A percentile compares a stretch with the other conserved stretches of the same genome.
Evolutionary conservation across 2,888 invertebrate genomes (phyloP).

Genomic region (Xestia xanthographa): DNA sequence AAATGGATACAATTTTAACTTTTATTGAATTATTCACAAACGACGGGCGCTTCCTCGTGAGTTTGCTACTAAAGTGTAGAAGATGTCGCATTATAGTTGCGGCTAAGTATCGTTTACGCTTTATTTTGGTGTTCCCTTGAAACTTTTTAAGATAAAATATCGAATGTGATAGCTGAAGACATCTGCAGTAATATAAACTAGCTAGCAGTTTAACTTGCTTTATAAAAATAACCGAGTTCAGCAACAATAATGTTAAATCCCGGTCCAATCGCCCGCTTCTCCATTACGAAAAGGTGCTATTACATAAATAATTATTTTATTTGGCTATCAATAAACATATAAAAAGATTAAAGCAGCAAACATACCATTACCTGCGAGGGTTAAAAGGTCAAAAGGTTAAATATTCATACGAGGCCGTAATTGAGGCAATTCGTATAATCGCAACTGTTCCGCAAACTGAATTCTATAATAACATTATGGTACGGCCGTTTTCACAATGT

Average conservation of each 20-base stretch:
- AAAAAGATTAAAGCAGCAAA: slow-evolving; percentile 57
- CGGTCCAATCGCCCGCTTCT: neutral
- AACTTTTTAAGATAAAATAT: neutral
- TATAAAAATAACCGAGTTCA: neutral
- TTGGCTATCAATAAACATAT: slow-evolving; percentile 60
- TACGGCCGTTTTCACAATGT: slow-evolving; percentile 52
- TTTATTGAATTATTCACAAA: slow-evolving; percentile 77
- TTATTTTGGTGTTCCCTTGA: slow-evolving; percentile 2
- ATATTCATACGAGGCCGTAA: slow-evolving; percentile 72
- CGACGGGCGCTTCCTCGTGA: slow-evolving; percentile 31
- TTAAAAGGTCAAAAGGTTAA: slow-evolving; percentile 68
- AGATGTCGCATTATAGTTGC: slow-evolving; percentile 39
- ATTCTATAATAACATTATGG: slow-evolving; percentile 65
- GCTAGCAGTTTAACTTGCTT: too few species aligned
- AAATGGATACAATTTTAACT: slow-evolving; percentile 76
- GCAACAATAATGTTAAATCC: slow-evolving; percentile 2
- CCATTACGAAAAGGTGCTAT: slow-evolving; percentile 24
- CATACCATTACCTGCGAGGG: slow-evolving; percentile 57
- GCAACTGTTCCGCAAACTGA: slow-evolving; percentile 67
- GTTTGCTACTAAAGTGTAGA: slow-evolving; percentile 15
- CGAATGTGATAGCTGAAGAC: neutral
- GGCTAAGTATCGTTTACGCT: slow-evolving; percentile 44
- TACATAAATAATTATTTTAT: slow-evolving; percentile 45
- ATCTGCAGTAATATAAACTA: neutral
- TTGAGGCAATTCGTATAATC: slow-evolving; percentile 74